Evolutionary conservation across 2,797 vertebrate genomes (phyloP).

Genomic region (Lepidocolaptes lacrymiger): DNA sequence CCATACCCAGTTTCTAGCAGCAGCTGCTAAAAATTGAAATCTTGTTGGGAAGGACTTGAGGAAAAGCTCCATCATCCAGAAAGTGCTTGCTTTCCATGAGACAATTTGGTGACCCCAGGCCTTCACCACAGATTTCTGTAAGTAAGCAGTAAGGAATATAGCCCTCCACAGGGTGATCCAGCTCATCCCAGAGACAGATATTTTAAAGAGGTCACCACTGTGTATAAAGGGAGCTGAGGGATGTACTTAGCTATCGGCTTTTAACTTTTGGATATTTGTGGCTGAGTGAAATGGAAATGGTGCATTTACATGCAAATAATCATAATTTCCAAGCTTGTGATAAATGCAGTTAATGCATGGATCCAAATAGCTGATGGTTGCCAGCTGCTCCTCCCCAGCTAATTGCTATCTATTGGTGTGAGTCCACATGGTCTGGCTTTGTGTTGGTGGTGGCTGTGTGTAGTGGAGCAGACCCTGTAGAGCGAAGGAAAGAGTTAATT

Average conservation of each 20-base stretch:
- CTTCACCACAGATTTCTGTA: not conserved
- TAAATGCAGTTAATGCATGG: not conserved
- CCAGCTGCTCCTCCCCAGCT: not conserved
- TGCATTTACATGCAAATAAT: not conserved
- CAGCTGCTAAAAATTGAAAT: not conserved
- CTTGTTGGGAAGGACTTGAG: not conserved
- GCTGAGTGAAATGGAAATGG: not conserved
- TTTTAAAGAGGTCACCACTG: not conserved
- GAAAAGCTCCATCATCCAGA: not conserved
- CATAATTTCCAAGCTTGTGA: constrained; percentile 15
- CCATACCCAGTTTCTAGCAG: not conserved
- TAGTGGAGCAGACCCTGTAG: not conserved
- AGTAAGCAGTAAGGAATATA: not conserved
- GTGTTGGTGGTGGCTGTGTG: not conserved
- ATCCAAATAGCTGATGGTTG: not conserved
- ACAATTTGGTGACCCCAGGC: not conserved
- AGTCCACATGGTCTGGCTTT: not conserved
- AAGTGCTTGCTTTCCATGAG: not conserved
- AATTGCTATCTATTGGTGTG: not conserved
- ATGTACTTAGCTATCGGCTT: not conserved
- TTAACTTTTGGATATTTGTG: not conserved
- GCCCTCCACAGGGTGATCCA: not conserved
- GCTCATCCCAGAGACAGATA: not conserved
- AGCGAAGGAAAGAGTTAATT: constrained; percentile 16
- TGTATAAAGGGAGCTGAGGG: not conserved